Evolutionary conservation across 2,113 vertebrate genomes (phyloP), one percentile per base, ranked within the genome.

Genomic region (Delphinapterus leucas): DNA sequence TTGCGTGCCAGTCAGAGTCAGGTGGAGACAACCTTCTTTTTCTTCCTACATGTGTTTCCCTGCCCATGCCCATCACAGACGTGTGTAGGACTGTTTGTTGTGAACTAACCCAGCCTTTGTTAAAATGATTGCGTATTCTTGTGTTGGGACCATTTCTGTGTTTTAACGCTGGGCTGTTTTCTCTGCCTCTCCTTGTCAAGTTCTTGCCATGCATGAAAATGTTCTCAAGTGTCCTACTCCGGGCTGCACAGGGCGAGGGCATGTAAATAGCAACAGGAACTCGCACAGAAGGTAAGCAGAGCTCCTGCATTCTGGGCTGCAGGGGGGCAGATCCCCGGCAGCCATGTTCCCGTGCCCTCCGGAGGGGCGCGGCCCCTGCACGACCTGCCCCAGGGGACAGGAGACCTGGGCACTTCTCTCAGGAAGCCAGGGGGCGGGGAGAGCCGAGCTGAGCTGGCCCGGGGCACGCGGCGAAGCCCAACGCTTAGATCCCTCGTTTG

Each of bases 241-340:
- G 90, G 99, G 99, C 99, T 99, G 99, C 99, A 99, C 99, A 97
- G 99, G 99, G 99, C 99, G 99, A 94, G 99, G 99, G 98, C 99
- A 99, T 98, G 99, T 99, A 99, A 99, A 99, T 99, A 99, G 99
- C 99, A 99, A 99, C 99, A 99, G 99, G 99, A 99, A 99, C 99
- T 99, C 99, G 68, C 99, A 99, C 99, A 97, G 99, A 99, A 99
- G 99, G 99, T 99, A 99, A 99, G 99, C 98, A 98, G 83, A 85
- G 95, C 98, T 88, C 76, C 90, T 95, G 96, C 96, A 96, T 63
- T 13, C 94, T 95, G 86, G 47, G 47, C 94, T 97, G 98, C 92
- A 97, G 97, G 97, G 97, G 97, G 93, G 93, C 88, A 96, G 92
- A 94, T 97, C 97, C 98, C 96, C 0, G 96, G 97, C 98, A 97